phyloP scores from a whole-genome alignment of 2,113 vertebrate genomes.

The Pogonocichla stellata region DNA sequence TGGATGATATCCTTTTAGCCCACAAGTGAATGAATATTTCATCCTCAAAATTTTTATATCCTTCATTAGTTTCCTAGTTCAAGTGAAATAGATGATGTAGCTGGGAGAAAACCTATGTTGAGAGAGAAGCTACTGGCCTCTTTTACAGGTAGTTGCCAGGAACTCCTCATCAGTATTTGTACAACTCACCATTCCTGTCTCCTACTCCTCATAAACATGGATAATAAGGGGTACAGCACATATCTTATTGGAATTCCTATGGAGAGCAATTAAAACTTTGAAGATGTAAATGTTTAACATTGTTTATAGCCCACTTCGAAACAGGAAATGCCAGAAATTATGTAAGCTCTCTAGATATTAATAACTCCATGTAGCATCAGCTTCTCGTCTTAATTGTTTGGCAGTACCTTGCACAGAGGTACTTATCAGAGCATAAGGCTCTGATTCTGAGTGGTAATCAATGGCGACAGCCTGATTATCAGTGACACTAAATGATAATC shows the following conservation, averaged over 20 bases:
- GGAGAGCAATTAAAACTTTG: slow-evolving; percentile 19
- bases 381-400: background rate
- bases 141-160: background rate
- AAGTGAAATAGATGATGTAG: background rate
- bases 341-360: background rate
- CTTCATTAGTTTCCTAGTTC: background rate
- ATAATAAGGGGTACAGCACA: slow-evolving; percentile 8
- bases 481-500: background rate
- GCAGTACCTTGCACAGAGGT: background rate
- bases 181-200: background rate
- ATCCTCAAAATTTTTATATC: background rate
- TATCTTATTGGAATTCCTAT: background rate
- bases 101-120: background rate
- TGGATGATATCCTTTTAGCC: background rate
- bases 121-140: background rate
- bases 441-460: background rate
- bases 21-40: background rate
- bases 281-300: background rate
- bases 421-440: background rate
- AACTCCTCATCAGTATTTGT: background rate
- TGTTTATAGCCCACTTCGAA: slow-evolving; percentile 11
- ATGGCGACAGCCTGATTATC: background rate
- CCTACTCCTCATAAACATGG: background rate
- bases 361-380: background rate
- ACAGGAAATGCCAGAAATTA: slow-evolving; percentile 50